Evolutionary conservation across 2,888 invertebrate genomes (phyloP).

Genomic region (Lissonota sp.): DNA sequence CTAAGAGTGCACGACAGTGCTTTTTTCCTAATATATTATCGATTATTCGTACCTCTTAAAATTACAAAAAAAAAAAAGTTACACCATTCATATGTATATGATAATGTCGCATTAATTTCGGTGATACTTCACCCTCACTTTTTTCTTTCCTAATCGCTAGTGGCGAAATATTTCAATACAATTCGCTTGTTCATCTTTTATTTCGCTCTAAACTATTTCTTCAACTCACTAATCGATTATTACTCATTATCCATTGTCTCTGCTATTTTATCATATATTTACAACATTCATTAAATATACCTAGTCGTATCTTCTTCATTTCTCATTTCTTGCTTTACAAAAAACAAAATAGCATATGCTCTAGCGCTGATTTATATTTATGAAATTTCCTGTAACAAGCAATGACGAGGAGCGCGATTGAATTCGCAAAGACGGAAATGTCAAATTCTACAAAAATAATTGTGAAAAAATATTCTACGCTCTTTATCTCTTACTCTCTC

Average conservation of each 20-base stretch:
- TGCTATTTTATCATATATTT: slow-evolving; percentile 71
- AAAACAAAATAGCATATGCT: slow-evolving; percentile 64
- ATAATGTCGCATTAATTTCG: slow-evolving; percentile 13
- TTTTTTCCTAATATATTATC: slow-evolving; percentile 15
- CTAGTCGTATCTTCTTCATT: slow-evolving; percentile 12
- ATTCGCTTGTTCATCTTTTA: slow-evolving; percentile 21
- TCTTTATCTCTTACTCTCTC: slow-evolving; percentile 24
- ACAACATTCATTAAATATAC: slow-evolving; percentile 69
- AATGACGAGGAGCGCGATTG: slow-evolving; percentile 71
- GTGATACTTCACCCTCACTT: slow-evolving; percentile 36
- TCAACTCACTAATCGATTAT: slow-evolving; percentile 20
- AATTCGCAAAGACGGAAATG: slow-evolving; percentile 43
- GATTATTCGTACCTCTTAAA: slow-evolving; percentile 50
- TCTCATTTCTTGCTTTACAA: slow-evolving; percentile 69
- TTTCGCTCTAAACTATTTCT: neutral
- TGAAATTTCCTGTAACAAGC: slow-evolving; percentile 55
- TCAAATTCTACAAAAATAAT: slow-evolving; percentile 72
- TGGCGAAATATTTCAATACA: slow-evolving; percentile 36
- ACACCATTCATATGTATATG: slow-evolving; percentile 45
- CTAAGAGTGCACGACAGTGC: slow-evolving; percentile 36
- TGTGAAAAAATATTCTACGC: slow-evolving; percentile 66
- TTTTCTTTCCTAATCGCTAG: slow-evolving; percentile 21
- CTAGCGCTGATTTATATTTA: slow-evolving; percentile 49
- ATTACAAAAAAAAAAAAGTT: slow-evolving; percentile 42
- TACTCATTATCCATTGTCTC: slow-evolving; percentile 53